These are phyloP conservation scores for Dermatemys mawii DNA, from an alignment of 2,113 vertebrate genomes.

Conservation along the genomic window DNA sequence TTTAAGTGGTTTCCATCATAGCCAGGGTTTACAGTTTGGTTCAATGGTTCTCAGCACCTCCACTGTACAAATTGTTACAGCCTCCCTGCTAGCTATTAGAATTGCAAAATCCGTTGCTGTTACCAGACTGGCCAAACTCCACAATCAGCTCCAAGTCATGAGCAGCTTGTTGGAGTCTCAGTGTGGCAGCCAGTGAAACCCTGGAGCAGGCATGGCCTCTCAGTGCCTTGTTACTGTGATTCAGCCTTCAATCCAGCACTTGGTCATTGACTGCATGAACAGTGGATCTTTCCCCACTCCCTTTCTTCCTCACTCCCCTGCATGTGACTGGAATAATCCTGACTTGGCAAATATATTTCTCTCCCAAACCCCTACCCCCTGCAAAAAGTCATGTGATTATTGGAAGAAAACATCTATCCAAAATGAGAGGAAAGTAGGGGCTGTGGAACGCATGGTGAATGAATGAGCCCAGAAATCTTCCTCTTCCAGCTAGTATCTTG, in stretches of 20 bases:
- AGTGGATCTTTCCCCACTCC: not conserved
- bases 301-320: not conserved
- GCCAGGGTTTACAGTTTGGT: too few relatives aligned
- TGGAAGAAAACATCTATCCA: too few relatives aligned
- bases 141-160: not conserved
- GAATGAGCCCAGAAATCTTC: not conserved
- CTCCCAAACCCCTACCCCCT: too few relatives aligned
- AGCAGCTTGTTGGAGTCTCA: not conserved
- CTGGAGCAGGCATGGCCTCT: not conserved
- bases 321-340: not conserved
- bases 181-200: not conserved
- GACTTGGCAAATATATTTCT: not conserved
- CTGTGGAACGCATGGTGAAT: too few relatives aligned
- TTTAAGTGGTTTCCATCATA: too few relatives aligned
- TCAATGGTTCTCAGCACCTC: too few relatives aligned
- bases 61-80: too few relatives aligned
- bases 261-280: not conserved
- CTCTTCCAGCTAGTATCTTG: not conserved
- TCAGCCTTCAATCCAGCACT: not conserved
- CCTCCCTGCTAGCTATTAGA: not conserved
- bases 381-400: not conserved
- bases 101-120: not conserved
- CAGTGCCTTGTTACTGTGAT: not conserved
- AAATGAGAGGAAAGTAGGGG: too few relatives aligned
- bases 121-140: accelerated